These are phyloP conservation scores for Macrotus californicus DNA, from an alignment of 2,113 vertebrate genomes.

Conservation along the genomic window DNA sequence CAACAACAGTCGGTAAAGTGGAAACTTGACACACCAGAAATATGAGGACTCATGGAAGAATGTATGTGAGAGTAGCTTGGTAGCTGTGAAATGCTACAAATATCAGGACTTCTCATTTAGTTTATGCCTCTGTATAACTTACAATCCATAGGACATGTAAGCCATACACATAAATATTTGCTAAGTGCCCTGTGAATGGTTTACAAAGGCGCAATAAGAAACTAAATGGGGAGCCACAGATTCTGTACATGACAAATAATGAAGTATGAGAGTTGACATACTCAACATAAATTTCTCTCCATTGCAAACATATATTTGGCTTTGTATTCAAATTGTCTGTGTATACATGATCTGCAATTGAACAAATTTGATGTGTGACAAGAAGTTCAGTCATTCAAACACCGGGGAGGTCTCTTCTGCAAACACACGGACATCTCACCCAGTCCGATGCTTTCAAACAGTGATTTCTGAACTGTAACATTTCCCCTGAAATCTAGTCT, in stretches of 20 bases:
- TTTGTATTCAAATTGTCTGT: background rate
- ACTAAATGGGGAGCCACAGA: background rate
- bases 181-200: background rate
- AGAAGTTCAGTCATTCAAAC: background rate
- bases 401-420: background rate
- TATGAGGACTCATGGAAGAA: background rate
- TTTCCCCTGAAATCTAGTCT: background rate
- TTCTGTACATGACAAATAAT: background rate
- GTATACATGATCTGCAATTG: background rate
- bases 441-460: background rate
- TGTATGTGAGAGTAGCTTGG: background rate
- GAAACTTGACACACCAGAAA: background rate
- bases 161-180: background rate
- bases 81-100: background rate
- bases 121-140: background rate
- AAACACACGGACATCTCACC: background rate
- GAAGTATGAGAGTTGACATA: background rate
- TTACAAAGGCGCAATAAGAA: background rate
- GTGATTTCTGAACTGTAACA: background rate
- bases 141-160: background rate
- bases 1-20: background rate
- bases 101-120: background rate
- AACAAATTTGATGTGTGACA: background rate
- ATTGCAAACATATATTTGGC: background rate
- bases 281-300: background rate